These are phyloP conservation scores for Peucedramus taeniatus DNA, from an alignment of 2,113 vertebrate genomes.

Conservation along the genomic window DNA sequence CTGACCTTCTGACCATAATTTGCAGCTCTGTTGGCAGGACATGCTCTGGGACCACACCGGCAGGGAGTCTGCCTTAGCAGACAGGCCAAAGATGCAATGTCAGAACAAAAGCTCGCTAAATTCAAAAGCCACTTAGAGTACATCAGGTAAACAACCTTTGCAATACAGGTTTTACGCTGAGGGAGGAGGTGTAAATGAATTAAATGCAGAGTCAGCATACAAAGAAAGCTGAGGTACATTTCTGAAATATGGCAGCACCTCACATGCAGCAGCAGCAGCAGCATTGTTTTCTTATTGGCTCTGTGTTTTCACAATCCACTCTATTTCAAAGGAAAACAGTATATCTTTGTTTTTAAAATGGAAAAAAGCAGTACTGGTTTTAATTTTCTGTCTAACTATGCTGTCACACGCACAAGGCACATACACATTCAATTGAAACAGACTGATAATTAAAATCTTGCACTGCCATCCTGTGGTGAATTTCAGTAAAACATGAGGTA, in stretches of 20 bases:
- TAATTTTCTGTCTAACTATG: conserved; percentile 17
- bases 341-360: conserved; percentile 14
- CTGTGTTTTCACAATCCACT: background rate
- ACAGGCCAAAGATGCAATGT: background rate
- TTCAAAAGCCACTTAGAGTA: background rate
- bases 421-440: background rate
- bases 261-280: background rate
- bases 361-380: conserved; percentile 40
- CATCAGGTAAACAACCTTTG: background rate
- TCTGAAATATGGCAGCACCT: background rate
- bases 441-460: background rate
- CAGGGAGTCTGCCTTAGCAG: background rate
- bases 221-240: background rate
- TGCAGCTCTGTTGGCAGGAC: rapidly evolving
- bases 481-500: background rate
- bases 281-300: background rate
- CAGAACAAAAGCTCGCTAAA: background rate
- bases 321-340: background rate
- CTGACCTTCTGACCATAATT: background rate
- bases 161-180: background rate
- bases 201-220: background rate
- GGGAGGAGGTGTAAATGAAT: background rate
- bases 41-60: rapidly evolving
- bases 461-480: conserved; percentile 57
- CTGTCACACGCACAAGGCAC: background rate